Base-by-base conservation (phyloP, 64 coral and sea anemone genomes). In the Trachythela sp. region DNA sequence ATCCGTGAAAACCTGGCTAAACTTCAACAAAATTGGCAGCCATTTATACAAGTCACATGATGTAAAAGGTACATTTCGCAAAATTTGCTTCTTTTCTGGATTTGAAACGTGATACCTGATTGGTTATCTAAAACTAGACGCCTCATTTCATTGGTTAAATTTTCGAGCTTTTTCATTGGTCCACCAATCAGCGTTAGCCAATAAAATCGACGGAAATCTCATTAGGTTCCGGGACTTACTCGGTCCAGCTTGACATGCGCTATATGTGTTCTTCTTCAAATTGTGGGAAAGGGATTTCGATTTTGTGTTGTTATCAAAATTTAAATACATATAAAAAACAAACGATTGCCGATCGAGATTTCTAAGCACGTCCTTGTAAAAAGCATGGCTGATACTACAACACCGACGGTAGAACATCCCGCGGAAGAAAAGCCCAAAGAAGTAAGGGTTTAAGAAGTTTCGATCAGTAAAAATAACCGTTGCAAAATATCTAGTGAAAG, bases 391-490 rank as follows among this genome's bases (percentile, higher is more conserved):
- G 75, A 80, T 37, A 37, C 75, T 20, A 37, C 75, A 4, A 80
- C 20, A 18, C 33, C 75, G 8, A 35, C 75, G 15, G 33, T 39
- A 15, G 75, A 35, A 80, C 31, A 80, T 34, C 20, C 75, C 2
- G 37, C 13, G 33, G 75, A 80, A 80, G 75, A 80, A 35, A 80
- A 80, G 75, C 75, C 75, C 75, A 39, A 35, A 17, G 37, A 80
- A 8, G 75, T 80, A 15, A 80, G 34, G 4, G 37, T 35, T 3
- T 35, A 1, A 15, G 26, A 20, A 35, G 35, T 80, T 80, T 15
- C 8, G 14, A 80, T 68, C 20, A 4, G 20, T 68, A n/a, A 31
- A 68, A 68, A 68, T 68, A n/a, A 68, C 8, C 37, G 31, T 35
- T 80, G 14, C 20, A 35, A 80, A 80, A 32, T 15, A 20, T 80